Base-by-base conservation (phyloP, 2,888 invertebrate genomes). In the Lasioglossum villosulum region DNA sequence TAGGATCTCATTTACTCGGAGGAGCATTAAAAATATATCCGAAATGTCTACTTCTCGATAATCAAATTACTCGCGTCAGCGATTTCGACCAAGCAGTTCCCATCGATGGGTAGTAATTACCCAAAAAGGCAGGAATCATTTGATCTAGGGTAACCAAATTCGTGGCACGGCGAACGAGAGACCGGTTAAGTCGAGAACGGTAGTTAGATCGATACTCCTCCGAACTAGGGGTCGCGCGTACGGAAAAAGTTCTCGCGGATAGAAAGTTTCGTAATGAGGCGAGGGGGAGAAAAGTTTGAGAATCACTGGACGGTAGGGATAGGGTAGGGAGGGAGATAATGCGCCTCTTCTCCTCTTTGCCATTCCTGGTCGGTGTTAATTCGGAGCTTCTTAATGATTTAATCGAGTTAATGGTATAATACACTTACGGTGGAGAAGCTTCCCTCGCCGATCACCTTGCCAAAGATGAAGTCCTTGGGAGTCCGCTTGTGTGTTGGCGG, bases 391-490 rank as follows among this genome's bases (percentile, higher is more conserved):
- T 82, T 71, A 77, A 77, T 42, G 52, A 82, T 77, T 59, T 66
- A 70, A 83, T 68, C 63, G 63, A 59, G 75, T 76, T 72, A 78
- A 72, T 39, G 70, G 37, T 74, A 63, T 75, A 56, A 72, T 77
- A 68, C 71, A 95, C 95, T 95, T 93, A 97, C 99, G 85, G 98
- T 98, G 93, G 99, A 99, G 95, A 98, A 99, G 95, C 99, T 99
- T 89, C 99, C 99, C 95, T 99, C 99, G 88, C 99, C 99, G 92
- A 99, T 97, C 87, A 98, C 97, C 96, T 98, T 98, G 83, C 99
- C 98, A 96, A 99, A 99, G 93, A 98, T 97, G 95, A 98, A 99
- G 96, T 99, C 99, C 94, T 97, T 97, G 80, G 98, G 97, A 34
- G 97, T 97, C 92, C 97, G 96, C 94, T 98, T 98, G 84, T 93